Base-by-base conservation (phyloP, 2,113 vertebrate genomes). In the Bostrychus sinensis region DNA sequence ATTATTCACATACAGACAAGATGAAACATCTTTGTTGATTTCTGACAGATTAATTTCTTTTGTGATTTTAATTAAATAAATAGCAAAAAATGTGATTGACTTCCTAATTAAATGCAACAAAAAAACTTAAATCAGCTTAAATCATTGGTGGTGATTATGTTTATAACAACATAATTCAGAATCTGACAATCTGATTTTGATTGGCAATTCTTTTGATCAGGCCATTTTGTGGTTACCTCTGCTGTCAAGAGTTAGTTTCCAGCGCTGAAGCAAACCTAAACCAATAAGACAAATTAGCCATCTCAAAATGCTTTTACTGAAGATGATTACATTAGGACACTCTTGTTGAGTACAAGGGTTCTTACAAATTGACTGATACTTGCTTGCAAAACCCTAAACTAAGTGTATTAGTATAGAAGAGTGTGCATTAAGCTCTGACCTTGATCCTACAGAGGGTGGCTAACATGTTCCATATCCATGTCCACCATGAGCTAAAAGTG, bases 181-280 rank as follows among this genome's bases (percentile, higher is more conserved):
- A 48, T 19, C 3, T 51, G 7, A 26, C 45, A 5, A 59, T 42
- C 3, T 13, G 12, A 22, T 1, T 55, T 4, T 13, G 23, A 26
- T 2, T 55, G 46, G 63, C 63, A 59, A 0, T 34, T 39, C 0
- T 34, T 57, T 3, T 5, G 5, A 34, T 51, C 1, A 14, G 46
- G 16, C 4, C 17, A 2, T 39, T 67, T 36, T 16, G 34, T 34
- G 5, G 56, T 85, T 82, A 80, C 83, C 83, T 87, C 88, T 84
- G 53, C 53, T 43, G 82, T 82, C 57, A 22, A 84, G 38, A 26
- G 66, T 75, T 41, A 60, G 1, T 32, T 55, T 84, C 78, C 73
- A 78, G 37, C 28, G 42, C 22, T 51, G 77, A 36, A 64, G 54
- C 41, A 36, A 32, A 80, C 71, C 85, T 89, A 70, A 54, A 82